Evolutionary conservation across 2,113 vertebrate species (phyloP).

Genomic region (Colistium nudipinnis): DNA sequence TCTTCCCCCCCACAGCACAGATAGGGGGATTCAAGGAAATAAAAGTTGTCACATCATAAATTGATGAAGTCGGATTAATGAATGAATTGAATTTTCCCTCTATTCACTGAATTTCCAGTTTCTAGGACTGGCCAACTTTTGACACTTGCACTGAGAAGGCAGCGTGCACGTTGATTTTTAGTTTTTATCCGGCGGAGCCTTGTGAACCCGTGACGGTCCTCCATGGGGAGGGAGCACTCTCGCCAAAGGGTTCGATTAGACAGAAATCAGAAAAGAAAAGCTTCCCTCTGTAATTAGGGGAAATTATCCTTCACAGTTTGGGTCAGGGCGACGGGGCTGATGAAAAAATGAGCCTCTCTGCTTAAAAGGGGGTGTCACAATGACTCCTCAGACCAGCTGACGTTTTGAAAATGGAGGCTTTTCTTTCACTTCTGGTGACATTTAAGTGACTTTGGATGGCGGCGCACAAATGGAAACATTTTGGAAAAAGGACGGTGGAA

Average conservation of each 20-base stretch:
- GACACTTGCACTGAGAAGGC: not conserved
- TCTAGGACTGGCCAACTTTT: not conserved
- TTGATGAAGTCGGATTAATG: too few species aligned
- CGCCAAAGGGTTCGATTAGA: conserved; percentile 54
- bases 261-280: conserved; percentile 51
- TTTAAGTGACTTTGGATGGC: conserved; percentile 39
- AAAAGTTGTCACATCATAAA: conserved; percentile 46
- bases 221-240: conserved; percentile 19
- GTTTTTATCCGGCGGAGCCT: conserved; percentile 17
- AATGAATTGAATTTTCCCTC: too few species aligned
- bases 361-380: too few species aligned
- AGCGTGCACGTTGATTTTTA: not conserved
- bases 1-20: not conserved
- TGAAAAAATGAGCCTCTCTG: too few species aligned
- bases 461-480: not conserved
- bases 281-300: conserved; percentile 70
- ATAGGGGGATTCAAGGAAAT: conserved; percentile 31
- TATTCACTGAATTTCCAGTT: too few species aligned
- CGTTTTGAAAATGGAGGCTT: conserved; percentile 41
- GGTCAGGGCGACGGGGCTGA: conserved; percentile 47
- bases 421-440: conserved; percentile 26
- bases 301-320: conserved; percentile 65
- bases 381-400: conserved; percentile 39
- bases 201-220: conserved; percentile 32
- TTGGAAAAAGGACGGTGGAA: too few species aligned